Conservation (phyloP, 2,113 vertebrate species). For the Mus pahari region DNA sequence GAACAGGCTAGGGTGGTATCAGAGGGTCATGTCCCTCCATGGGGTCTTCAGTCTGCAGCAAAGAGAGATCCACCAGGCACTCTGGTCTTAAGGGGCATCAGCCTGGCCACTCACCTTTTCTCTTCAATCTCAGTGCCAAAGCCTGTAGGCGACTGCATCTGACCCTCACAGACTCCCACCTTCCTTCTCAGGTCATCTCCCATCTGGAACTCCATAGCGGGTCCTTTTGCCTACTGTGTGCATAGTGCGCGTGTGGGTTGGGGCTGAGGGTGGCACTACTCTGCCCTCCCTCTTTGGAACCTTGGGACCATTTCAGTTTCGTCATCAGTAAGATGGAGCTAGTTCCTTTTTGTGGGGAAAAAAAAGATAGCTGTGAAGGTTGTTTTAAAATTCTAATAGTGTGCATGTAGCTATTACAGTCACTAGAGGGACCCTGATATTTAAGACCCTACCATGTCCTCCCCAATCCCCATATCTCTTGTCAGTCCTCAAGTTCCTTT, state of each 20-base stretch:
- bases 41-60: neutral
- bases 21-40: neutral
- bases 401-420: rapidly evolving
- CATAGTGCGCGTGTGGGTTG: rapidly evolving
- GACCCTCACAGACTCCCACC: neutral
- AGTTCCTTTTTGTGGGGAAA: neutral
- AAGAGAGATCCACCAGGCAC: neutral
- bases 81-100: neutral
- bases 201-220: neutral
- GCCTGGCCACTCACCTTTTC: neutral
- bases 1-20: neutral
- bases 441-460: neutral
- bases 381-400: neutral
- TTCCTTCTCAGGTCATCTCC: neutral
- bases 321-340: neutral
- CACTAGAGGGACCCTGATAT: neutral
- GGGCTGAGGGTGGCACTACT: neutral
- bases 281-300: neutral
- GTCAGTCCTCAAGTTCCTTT: neutral
- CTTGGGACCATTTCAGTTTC: neutral
- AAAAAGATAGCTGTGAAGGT: neutral
- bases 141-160: neutral
- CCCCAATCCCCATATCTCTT: rapidly evolving
- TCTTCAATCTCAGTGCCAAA: neutral
- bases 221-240: neutral